A percentile compares a stretch with the other conserved stretches of the same genome.
Evolutionary conservation across 2,113 vertebrate species (phyloP).

Genomic region (Proteles cristata): DNA sequence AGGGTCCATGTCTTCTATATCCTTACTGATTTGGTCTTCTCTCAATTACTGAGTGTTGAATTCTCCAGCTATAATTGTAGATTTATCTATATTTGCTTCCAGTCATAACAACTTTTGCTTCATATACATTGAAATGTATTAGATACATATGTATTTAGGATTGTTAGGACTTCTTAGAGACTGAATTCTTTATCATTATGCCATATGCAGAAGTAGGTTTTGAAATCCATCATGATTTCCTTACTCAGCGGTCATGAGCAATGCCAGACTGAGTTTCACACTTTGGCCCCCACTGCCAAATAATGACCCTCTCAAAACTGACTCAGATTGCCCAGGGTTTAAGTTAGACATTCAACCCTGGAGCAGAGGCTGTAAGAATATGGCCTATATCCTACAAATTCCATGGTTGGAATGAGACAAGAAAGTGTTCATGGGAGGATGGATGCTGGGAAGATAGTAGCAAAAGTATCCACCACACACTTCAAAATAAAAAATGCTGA

Average conservation of each 20-base stretch:
- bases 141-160: not conserved
- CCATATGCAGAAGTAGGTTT: not conserved
- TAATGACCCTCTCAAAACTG: not conserved
- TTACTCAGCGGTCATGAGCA: not conserved
- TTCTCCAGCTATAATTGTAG: not conserved
- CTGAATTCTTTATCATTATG: not conserved
- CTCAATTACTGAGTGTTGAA: conserved; percentile 17
- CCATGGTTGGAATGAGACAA: not conserved
- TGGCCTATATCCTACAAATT: not conserved
- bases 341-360: not conserved
- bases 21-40: not conserved
- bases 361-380: not conserved
- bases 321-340: conserved; percentile 8
- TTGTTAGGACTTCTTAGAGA: not conserved
- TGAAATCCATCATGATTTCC: not conserved
- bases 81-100: not conserved
- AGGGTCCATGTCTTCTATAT: not conserved
- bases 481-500: not conserved
- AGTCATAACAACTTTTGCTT: not conserved
- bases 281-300: not conserved
- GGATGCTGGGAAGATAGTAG: not conserved
- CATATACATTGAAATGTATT: conserved; percentile 11
- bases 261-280: not conserved
- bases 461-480: not conserved
- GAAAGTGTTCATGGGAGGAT: not conserved